Evolutionary conservation across 2,888 invertebrate species (phyloP), one percentile per base, ranked within the genome.

Genomic region (Eristalinus aeneus): DNA sequence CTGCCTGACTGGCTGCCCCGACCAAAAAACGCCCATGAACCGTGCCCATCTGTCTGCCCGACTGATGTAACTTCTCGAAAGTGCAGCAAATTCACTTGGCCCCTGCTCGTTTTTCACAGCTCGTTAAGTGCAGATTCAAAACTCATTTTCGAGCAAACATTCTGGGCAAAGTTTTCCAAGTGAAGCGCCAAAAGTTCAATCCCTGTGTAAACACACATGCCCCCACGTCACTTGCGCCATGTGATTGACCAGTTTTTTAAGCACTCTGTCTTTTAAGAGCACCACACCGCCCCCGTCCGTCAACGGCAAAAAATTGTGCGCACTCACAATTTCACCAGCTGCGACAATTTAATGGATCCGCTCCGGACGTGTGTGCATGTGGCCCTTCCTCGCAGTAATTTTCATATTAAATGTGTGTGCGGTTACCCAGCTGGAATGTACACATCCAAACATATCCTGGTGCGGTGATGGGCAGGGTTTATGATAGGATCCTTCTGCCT

Each of bases 301-400:
- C 27, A 27, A 5, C 27, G 5, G 32, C 39, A 20, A 4, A 23
- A 63, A 73, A 56, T 74, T 12, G 12, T 6, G 34, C 58, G 53
- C 67, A 53, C 23, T 72, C 36, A 73, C 60, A 85, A 80, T 80
- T 73, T 65, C 34, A 23, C 76, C 81, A 85, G 76, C 64, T 81
- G 85, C 73, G 64, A 85, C 81, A 81, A 73, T 77, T 85, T 76
- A 85, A 85, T 81, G 81, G 63, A 80, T 76, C 68, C 76, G 34
- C 63, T 73, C 46, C 68, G 73, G 72, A 77, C 60, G 46, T 78
- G 32, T 74, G 46, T 60, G 27, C 67, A 73, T 73, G 39, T 74
- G 73, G 67, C 67, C 72, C 60, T 63, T 64, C 11, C 71, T 72
- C 46, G 56, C 67, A 64, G 71, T 67, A 85, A 80, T 85, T 85